These are phyloP conservation scores for Chaenogobius annularis DNA, from an alignment of 2,113 vertebrate genomes.

Conservation along the genomic window DNA sequence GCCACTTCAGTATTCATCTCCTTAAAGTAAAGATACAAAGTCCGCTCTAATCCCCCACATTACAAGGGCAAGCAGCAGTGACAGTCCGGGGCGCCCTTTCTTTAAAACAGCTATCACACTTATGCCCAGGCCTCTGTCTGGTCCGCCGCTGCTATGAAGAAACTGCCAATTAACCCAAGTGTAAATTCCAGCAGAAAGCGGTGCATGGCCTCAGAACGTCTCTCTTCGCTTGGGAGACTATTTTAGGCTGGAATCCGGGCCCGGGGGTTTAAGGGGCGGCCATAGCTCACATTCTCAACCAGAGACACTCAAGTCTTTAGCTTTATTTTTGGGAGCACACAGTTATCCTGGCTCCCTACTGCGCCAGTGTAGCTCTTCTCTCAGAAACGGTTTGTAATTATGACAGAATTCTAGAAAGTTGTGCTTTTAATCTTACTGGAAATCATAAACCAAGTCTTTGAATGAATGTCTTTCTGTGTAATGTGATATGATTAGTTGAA, in stretches of 20 bases:
- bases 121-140: slow-evolving; percentile 11
- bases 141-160: slow-evolving; percentile 20
- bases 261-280: slow-evolving; percentile 29
- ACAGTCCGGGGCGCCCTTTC: slow-evolving; percentile 14
- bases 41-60: neutral
- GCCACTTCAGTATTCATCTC: neutral
- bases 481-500: neutral
- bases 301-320: slow-evolving; percentile 27
- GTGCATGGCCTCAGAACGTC: slow-evolving; percentile 19
- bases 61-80: neutral
- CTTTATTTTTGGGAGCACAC: slow-evolving; percentile 43
- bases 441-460: neutral
- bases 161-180: slow-evolving; percentile 36
- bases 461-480: neutral
- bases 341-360: neutral
- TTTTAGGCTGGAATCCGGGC: slow-evolving; percentile 50
- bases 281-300: slow-evolving; percentile 44
- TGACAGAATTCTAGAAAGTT: neutral
- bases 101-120: slow-evolving; percentile 24
- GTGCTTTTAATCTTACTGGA: neutral
- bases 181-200: slow-evolving; percentile 46
- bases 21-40: slow-evolving; percentile 10
- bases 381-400: neutral
- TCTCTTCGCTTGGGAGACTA: slow-evolving; percentile 47
- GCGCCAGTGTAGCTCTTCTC: neutral